Base-by-base conservation (phyloP, 1,140 invertebrate genomes). In the Holotrichia oblita region DNA sequence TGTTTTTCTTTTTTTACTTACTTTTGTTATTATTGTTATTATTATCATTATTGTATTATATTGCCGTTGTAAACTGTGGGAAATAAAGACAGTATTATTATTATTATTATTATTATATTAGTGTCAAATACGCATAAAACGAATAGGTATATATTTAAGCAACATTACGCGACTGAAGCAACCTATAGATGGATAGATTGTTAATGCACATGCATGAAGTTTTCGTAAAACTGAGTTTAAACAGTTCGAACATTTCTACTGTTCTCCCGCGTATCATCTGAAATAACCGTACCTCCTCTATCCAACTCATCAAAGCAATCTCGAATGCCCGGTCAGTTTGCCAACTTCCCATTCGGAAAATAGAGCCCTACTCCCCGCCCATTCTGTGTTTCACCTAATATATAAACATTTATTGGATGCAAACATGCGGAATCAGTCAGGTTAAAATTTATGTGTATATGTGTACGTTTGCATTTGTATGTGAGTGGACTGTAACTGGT, bases 371-470 rank as follows among this genome's bases (percentile, higher is more conserved):
- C 14, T 17, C 6, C 14, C 64, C 64, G 64, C 64, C 64, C 22
- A 72, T 72, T 72, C 22, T 22, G 64, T 72, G 64, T 72, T 34
- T 40, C 24, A 27, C n/a, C 12, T 72, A 55, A 55, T 72, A 72
- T 22, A 72, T 72, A 72, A 72, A 72, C 64, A 72, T 72, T 72
- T 72, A 72, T 72, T 72, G 34, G 64, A 72, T 72, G 64, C 64
- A 72, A 72, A 72, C 64, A 72, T 72, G 64, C 8, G 14, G 24
- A 72, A 72, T 72, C 64, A 72, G 64, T 27, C 64, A 72, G 64
- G 64, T 22, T 20, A 8, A 24, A 72, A 72, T 72, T 72, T 72
- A 72, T 72, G 22, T 55, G 48, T 55, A 48, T n/a, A 6, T 55
- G 48, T 55, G 17, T 17, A n/a, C 17, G 48, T 44, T 17, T n/a